Percentiles rank a stretch among this genome's conserved stretches.
These are phyloP conservation scores for Caerostris extrusa DNA, from an alignment of 1,140 invertebrate genomes.

Conservation along the genomic window DNA sequence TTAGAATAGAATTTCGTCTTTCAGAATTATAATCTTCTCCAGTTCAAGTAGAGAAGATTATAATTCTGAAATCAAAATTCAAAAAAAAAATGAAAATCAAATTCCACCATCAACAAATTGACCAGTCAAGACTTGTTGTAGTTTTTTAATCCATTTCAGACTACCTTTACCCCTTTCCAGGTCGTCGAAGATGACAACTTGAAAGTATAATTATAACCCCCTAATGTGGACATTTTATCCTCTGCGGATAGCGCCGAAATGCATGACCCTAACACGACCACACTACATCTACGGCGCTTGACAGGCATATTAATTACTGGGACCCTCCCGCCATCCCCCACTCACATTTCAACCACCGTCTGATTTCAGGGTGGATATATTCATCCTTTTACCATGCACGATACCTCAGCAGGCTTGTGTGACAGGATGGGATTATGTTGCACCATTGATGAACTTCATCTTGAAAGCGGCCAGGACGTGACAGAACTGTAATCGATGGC, in stretches of 20 bases:
- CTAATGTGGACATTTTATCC: neutral
- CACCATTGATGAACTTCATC: too few relatives aligned
- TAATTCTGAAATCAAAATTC: too few relatives aligned
- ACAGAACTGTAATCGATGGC: too few relatives aligned
- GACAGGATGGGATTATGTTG: too few relatives aligned
- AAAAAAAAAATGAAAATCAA: too few relatives aligned
- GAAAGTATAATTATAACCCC: neutral
- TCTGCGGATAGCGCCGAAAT: neutral
- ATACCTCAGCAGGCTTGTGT: too few relatives aligned
- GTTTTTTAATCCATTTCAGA: neutral
- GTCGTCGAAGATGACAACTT: neutral
- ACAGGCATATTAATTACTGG: neutral
- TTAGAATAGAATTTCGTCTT: too few relatives aligned
- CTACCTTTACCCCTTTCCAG: neutral
- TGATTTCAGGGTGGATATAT: neutral
- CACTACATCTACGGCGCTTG: neutral
- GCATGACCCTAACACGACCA: neutral
- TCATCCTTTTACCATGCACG: neutral
- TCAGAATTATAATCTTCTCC: too few relatives aligned
- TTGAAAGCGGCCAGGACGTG: too few relatives aligned
- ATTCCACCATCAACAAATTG: too few relatives aligned
- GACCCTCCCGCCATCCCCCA: neutral
- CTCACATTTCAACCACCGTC: neutral
- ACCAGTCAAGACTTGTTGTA: neutral
- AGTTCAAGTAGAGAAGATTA: too few relatives aligned